Evolutionary conservation across 2,888 invertebrate species (phyloP).

Genomic region (Harpalus rubripes): DNA sequence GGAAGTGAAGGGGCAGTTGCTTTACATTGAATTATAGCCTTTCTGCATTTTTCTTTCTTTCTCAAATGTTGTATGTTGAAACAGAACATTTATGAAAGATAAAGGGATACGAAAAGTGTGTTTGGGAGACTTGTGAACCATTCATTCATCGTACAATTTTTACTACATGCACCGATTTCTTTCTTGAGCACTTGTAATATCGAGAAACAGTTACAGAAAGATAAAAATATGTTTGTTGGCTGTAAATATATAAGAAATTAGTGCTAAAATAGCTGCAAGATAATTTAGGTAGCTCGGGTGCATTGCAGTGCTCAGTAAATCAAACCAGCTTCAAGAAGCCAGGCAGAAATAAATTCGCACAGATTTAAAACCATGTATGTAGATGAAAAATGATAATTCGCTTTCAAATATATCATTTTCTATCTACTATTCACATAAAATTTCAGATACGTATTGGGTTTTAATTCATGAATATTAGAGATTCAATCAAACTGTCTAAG

Average conservation of each 20-base stretch:
- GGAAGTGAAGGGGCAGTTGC: conserved; percentile 54
- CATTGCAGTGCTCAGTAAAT: conserved; percentile 42
- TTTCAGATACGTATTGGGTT: not conserved
- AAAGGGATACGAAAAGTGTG: conserved; percentile 61
- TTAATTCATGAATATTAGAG: not conserved
- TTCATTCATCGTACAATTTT: conserved; percentile 4
- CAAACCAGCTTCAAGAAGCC: conserved; percentile 30
- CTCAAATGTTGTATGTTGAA: conserved; percentile 62
- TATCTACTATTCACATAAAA: not conserved
- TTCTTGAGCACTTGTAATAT: conserved; percentile 50
- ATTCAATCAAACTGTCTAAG: not conserved
- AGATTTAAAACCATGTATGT: conserved; percentile 1
- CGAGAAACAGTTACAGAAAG: not conserved
- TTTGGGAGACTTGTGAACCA: conserved; percentile 39
- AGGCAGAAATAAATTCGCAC: conserved; percentile 34
- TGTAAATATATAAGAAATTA: conserved; percentile 31
- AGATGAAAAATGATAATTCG: not conserved
- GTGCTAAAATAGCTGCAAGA: conserved; percentile 50
- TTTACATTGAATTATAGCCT: conserved; percentile 52
- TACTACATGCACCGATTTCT: conserved; percentile 6
- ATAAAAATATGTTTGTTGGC: not conserved
- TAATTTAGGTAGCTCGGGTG: conserved; percentile 52
- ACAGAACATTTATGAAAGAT: conserved; percentile 62
- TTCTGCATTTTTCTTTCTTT: conserved; percentile 63
- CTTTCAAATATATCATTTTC: not conserved